Percentiles rank a stretch among this genome's conserved stretches.
phyloP scores from a whole-genome alignment of 2,888 invertebrate genomes.

The Leucoma salicis region DNA sequence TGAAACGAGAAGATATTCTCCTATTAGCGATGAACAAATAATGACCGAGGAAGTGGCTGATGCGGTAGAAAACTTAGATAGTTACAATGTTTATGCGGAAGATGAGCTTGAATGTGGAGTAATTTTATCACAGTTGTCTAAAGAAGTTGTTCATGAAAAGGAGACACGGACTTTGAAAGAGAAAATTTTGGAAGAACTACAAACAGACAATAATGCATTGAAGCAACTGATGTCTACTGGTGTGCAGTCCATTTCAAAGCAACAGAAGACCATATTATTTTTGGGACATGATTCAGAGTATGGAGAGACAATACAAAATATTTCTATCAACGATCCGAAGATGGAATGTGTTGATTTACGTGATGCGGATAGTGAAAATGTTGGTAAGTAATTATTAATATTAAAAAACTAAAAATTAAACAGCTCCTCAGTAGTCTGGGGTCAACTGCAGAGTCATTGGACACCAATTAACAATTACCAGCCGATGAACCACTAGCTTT shows the following conservation, averaged over 20 bases:
- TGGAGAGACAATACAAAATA: slow-evolving; percentile 71
- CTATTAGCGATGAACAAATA: slow-evolving; percentile 46
- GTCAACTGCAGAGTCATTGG: no score
- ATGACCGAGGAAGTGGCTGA: slow-evolving; percentile 40
- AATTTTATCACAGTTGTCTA: slow-evolving; percentile 56
- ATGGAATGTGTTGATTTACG: slow-evolving; percentile 45
- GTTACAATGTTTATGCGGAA: slow-evolving; percentile 49
- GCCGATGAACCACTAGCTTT: no score
- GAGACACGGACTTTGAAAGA: slow-evolving; percentile 47
- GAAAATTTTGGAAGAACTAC: slow-evolving; percentile 42
- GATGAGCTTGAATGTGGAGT: slow-evolving; percentile 64
- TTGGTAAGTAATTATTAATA: slow-evolving; percentile 45
- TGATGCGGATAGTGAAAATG: slow-evolving; percentile 42
- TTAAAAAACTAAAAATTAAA: background rate
- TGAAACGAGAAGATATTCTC: slow-evolving; percentile 43
- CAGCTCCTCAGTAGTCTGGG: no score
- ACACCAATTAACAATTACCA: no score
- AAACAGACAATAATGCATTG: slow-evolving; percentile 57
- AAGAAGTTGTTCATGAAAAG: slow-evolving; percentile 59
- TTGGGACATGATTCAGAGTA: slow-evolving; percentile 57
- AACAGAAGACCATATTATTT: slow-evolving; percentile 66
- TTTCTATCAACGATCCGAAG: slow-evolving; percentile 57
- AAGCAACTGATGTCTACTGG: slow-evolving; percentile 69
- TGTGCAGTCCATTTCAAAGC: slow-evolving; percentile 58
- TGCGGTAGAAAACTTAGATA: slow-evolving; percentile 29